These are phyloP conservation scores for Colossoma macropomum DNA, from an alignment of 2,113 vertebrate genomes.

Conservation along the genomic window DNA sequence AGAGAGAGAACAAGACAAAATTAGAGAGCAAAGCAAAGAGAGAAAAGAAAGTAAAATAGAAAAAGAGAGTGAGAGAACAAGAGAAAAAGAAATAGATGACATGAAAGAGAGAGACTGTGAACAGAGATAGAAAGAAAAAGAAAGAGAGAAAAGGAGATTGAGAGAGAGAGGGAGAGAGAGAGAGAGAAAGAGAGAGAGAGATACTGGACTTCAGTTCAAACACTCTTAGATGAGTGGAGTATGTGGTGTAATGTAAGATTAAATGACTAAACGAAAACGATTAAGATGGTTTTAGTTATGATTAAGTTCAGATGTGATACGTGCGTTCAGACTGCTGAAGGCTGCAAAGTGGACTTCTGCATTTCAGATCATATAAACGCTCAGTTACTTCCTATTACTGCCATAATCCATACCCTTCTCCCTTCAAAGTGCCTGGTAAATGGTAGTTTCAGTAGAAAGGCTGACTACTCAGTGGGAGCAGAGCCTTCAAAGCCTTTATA, in stretches of 20 bases:
- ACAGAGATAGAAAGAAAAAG: no score
- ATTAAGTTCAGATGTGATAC: not conserved
- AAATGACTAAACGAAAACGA: constrained; percentile 19
- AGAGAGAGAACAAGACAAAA: no score
- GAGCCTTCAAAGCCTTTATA: constrained; percentile 34
- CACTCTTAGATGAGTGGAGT: not conserved
- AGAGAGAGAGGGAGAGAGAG: not conserved
- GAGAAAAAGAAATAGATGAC: no score
- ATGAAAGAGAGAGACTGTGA: no score
- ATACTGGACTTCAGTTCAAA: not conserved
- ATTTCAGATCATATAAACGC: constrained; percentile 4
- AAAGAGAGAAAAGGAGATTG: not conserved
- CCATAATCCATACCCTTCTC: constrained; percentile 13
- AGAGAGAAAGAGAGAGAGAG: not conserved
- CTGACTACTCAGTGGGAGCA: not conserved
- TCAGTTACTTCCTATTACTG: not conserved
- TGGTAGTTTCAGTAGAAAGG: constrained; percentile 35
- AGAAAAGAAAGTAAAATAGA: no score
- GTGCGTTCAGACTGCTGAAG: not conserved
- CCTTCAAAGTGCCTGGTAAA: not conserved
- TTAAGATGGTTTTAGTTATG: no score
- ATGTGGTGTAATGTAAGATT: not conserved
- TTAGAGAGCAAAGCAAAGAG: no score
- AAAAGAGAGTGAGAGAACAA: no score
- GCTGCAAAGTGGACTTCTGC: not conserved